phyloP scores from a whole-genome alignment of 2,888 invertebrate genomes.

The Idaea straminata region DNA sequence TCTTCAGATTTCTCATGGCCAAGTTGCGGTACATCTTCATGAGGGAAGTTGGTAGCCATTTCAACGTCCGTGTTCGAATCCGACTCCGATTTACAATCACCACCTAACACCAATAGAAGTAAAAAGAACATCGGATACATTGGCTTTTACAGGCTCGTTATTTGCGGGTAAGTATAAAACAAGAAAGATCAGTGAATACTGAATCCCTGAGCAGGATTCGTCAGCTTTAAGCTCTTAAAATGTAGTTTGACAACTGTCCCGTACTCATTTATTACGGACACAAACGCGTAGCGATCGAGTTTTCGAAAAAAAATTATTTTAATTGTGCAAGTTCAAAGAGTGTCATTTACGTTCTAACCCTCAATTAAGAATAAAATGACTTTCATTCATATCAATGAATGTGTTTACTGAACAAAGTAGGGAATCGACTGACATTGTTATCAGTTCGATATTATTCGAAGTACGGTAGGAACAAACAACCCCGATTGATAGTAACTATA shows the following conservation, averaged over 20 bases:
- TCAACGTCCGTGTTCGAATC: slow-evolving; percentile 57
- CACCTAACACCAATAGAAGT: slow-evolving; percentile 32
- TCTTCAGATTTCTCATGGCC: slow-evolving; percentile 64
- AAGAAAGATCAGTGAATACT: not conserved
- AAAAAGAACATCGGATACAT: not conserved
- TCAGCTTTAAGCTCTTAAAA: not conserved
- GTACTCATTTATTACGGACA: not conserved
- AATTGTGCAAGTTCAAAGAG: not conserved
- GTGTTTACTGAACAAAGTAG: not conserved
- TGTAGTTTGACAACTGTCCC: not conserved
- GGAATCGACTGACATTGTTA: not conserved
- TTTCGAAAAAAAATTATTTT: not conserved
- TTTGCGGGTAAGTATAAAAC: not conserved
- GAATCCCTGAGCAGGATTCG: not conserved
- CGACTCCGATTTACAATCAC: slow-evolving; percentile 56
- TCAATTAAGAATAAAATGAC: not conserved
- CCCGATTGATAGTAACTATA: slow-evolving; percentile 2
- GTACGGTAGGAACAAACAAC: slow-evolving; percentile 2
- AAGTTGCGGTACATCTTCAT: slow-evolving; percentile 55
- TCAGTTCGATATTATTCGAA: not conserved
- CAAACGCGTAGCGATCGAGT: no score
- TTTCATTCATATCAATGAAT: not conserved
- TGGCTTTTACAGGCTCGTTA: not conserved
- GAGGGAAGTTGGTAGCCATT: slow-evolving; percentile 48
- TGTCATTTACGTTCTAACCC: not conserved